A percentile compares a stretch with the other conserved stretches of the same genome.
phyloP scores from a whole-genome alignment of 1,140 invertebrate genomes.

The Achroia grisella region DNA sequence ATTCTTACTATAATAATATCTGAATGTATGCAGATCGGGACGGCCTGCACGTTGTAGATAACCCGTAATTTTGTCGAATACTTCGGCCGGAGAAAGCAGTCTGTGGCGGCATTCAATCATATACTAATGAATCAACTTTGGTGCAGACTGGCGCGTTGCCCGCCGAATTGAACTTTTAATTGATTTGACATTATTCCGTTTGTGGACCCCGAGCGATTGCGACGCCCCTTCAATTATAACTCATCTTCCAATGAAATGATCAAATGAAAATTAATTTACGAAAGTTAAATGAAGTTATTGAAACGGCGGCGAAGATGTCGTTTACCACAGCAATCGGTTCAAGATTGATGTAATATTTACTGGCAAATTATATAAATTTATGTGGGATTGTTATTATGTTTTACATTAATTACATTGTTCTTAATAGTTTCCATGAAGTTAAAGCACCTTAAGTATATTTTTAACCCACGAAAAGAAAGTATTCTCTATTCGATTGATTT shows the following conservation, averaged over 20 bases:
- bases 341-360: conserved; percentile 8
- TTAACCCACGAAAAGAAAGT: no score
- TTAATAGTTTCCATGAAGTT: no score
- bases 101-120: conserved; percentile 14
- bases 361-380: no score
- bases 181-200: conserved; percentile 64
- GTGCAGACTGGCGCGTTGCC: conserved; percentile 33
- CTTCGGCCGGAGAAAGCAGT: conserved; percentile 7
- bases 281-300: conserved; percentile 57
- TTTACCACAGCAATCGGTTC: conserved; percentile 21
- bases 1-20: conserved; percentile 7
- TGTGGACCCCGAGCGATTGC: conserved; percentile 43
- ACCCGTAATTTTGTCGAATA: conserved; percentile 26
- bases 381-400: no score
- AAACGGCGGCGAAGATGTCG: conserved; percentile 24
- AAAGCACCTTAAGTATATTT: no score
- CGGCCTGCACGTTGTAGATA: conserved; percentile 37
- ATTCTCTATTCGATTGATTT: no score
- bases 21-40: conserved; percentile 25
- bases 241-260: conserved; percentile 58
- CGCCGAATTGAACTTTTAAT: conserved; percentile 58
- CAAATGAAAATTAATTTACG: conserved; percentile 62
- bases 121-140: conserved; percentile 44
- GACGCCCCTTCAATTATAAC: conserved; percentile 57
- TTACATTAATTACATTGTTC: no score